phyloP scores from a whole-genome alignment of 1,140 invertebrate genomes.

The Mactra quadrangularis region DNA sequence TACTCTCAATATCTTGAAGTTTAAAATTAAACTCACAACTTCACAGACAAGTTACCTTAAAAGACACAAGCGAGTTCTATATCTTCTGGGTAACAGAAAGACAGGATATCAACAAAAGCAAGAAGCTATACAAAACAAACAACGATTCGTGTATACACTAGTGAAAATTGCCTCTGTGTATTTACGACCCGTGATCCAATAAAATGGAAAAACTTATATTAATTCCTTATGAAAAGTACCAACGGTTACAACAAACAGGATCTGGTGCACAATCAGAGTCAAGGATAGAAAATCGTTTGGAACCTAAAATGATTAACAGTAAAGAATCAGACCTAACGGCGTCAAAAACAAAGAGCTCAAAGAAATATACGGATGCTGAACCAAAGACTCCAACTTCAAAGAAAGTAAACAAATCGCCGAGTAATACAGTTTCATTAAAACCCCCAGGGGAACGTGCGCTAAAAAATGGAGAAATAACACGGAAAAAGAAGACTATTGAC shows the following conservation, averaged over 20 bases:
- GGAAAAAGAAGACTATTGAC: too few species aligned
- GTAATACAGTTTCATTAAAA: too few species aligned
- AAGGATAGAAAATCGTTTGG: too few species aligned
- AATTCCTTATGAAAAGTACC: background rate
- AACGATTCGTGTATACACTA: background rate
- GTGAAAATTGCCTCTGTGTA: conserved; percentile 2
- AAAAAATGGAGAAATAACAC: too few species aligned
- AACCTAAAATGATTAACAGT: too few species aligned
- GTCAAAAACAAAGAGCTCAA: too few species aligned
- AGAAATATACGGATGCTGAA: too few species aligned
- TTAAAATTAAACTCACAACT: background rate
- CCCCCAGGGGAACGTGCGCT: too few species aligned
- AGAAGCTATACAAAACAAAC: background rate
- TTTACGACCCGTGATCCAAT: background rate
- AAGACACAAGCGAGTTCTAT: background rate
- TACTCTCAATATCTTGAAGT: background rate
- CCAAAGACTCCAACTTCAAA: too few species aligned
- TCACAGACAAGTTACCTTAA: background rate
- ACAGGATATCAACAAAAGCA: background rate
- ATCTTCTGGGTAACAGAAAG: conserved; percentile 2
- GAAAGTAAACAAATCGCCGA: too few species aligned
- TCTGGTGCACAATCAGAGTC: too few species aligned
- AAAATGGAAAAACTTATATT: conserved; percentile 8
- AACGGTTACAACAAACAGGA: background rate
- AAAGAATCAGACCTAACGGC: too few species aligned